Percentiles rank a stretch among this genome's conserved stretches.
Conservation (phyloP, 2,888 invertebrate genomes). For the Habroteleia sp. region DNA sequence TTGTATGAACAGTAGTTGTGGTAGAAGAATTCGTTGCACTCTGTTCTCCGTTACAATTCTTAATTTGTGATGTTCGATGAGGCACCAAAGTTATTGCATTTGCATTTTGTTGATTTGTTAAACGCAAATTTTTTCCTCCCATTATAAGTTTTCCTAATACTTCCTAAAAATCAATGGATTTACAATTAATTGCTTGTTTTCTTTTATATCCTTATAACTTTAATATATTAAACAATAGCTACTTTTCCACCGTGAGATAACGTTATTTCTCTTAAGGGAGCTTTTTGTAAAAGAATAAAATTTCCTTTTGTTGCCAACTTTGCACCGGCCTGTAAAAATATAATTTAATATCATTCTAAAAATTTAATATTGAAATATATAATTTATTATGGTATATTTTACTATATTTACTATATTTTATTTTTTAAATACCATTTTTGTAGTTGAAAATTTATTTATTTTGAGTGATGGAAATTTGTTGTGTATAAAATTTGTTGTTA, state of each 20-base stretch:
- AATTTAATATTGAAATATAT: too few species aligned
- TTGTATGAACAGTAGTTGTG: conserved; percentile 34
- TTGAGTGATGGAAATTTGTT: conserved; percentile 71
- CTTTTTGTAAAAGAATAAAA: conserved; percentile 85
- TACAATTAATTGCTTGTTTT: too few species aligned
- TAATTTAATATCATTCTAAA: too few species aligned
- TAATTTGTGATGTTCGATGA: conserved; percentile 64
- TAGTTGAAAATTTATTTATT: conserved; percentile 70
- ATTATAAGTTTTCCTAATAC: conserved; percentile 77
- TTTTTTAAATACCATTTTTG: conserved; percentile 71
- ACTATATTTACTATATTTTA: too few species aligned
- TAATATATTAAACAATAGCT: conserved; percentile 6
- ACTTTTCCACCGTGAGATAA: conserved; percentile 77
- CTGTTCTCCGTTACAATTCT: conserved; percentile 73
- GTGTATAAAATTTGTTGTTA: conserved; percentile 67
- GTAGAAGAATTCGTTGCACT: conserved; percentile 67
- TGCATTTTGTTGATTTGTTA: conserved; percentile 70
- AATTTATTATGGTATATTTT: too few species aligned
- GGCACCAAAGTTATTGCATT: conserved; percentile 70
- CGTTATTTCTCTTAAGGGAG: conserved; percentile 82
- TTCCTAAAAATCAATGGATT: conserved; percentile 70
- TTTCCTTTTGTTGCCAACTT: conserved; percentile 82
- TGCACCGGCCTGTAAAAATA: conserved; percentile 65
- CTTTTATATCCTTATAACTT: too few species aligned
- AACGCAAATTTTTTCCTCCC: conserved; percentile 74